Conservation (phyloP, 2,113 vertebrate species). For the Caranx melampygus region DNA sequence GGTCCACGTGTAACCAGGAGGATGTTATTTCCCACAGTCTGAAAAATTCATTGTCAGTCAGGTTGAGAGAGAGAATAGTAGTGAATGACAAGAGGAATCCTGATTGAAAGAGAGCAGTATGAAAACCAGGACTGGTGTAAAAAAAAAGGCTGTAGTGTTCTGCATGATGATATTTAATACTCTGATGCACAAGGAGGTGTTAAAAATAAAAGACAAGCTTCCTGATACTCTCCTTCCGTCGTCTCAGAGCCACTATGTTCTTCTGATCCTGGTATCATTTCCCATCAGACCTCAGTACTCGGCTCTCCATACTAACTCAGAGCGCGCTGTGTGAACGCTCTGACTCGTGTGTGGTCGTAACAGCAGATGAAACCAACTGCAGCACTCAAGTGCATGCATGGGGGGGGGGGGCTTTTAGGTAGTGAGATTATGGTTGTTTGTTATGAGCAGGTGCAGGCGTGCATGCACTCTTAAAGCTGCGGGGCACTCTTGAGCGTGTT, state of each 20-base stretch:
- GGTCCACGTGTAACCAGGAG: background rate
- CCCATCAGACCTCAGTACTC: slow-evolving; percentile 10
- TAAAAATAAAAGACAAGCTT: background rate
- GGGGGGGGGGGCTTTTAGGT: too few species aligned
- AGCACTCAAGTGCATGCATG: slow-evolving; percentile 6
- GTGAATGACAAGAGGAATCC: background rate
- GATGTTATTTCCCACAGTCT: background rate
- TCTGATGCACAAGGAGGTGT: background rate
- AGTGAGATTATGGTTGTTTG: too few species aligned
- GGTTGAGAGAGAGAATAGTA: background rate
- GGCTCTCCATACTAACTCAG: slow-evolving; percentile 45
- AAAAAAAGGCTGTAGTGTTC: background rate
- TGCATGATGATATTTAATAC: background rate
- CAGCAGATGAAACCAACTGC: slow-evolving; percentile 45
- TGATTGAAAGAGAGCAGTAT: background rate
- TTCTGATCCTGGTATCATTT: slow-evolving; percentile 1
- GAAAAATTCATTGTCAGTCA: background rate
- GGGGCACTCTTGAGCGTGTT: too few species aligned
- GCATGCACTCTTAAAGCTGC: too few species aligned
- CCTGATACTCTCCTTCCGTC: background rate
- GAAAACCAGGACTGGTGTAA: too few species aligned
- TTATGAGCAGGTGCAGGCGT: too few species aligned
- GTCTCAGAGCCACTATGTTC: background rate
- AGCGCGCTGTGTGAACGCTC: slow-evolving; percentile 41
- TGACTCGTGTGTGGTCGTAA: slow-evolving; percentile 42